Percentiles rank a stretch among this genome's conserved stretches.
Evolutionary conservation across 2,113 vertebrate species (phyloP).

Genomic region (Damaliscus lunatus): DNA sequence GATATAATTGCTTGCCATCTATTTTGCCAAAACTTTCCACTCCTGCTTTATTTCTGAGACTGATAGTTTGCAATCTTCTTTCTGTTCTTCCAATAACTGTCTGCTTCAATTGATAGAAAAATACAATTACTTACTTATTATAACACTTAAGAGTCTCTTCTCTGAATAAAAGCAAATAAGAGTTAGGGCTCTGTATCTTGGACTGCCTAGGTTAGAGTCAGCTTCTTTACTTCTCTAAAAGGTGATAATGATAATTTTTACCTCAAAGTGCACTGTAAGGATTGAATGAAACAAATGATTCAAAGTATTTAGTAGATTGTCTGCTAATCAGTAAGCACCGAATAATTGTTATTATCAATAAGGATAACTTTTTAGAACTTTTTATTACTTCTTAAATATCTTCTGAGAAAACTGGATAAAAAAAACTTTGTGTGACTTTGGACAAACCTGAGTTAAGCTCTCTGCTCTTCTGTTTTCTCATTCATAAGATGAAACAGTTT

Average conservation of each 20-base stretch:
- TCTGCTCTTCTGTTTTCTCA: background rate
- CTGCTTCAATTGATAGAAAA: background rate
- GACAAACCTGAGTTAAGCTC: background rate
- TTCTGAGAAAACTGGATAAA: background rate
- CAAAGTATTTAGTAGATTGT: background rate
- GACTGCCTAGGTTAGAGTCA: background rate
- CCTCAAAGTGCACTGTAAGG: background rate
- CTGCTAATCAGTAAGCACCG: background rate
- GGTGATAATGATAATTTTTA: background rate
- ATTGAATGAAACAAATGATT: background rate
- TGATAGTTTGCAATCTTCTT: background rate
- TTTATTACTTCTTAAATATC: slow-evolving; percentile 14
- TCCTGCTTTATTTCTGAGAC: slow-evolving; percentile 1
- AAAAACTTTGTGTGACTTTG: background rate
- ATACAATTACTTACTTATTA: background rate
- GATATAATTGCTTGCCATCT: slow-evolving; percentile 4
- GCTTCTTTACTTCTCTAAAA: background rate
- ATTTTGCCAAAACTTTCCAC: background rate
- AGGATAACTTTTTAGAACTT: background rate
- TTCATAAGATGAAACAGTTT: background rate
- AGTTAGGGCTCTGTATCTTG: background rate
- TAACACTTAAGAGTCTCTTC: background rate
- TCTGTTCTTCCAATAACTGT: background rate
- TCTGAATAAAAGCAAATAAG: background rate
- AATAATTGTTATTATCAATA: background rate